These are phyloP conservation scores for Lasioglossum marginatum DNA, from an alignment of 2,888 invertebrate genomes.

Conservation along the genomic window DNA sequence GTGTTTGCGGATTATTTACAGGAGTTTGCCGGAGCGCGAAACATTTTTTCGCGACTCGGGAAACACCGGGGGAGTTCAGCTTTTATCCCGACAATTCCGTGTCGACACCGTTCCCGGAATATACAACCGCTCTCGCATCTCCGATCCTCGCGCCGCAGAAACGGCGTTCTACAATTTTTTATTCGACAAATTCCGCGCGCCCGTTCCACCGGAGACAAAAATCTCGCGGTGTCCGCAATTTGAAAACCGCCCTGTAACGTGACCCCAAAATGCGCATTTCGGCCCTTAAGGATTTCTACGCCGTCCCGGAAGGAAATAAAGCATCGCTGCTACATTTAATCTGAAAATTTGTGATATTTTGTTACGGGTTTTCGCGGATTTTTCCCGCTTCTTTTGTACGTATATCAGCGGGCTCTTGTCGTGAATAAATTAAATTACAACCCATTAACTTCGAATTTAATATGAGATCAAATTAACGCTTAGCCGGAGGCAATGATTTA, in stretches of 20 bases:
- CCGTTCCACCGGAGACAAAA: neutral
- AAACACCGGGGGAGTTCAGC: neutral
- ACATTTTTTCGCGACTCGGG: neutral
- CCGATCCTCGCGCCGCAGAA: neutral
- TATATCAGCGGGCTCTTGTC: neutral
- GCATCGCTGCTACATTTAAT: neutral
- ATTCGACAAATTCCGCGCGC: neutral
- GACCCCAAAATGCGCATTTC: neutral
- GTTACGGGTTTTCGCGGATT: neutral
- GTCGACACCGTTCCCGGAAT: neutral
- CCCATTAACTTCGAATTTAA: neutral
- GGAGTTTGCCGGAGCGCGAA: neutral
- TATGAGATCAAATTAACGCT: neutral
- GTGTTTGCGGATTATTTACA: constrained; percentile 10
- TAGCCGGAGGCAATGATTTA: neutral
- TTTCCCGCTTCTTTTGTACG: neutral
- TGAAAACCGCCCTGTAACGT: neutral
- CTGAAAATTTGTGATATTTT: neutral
- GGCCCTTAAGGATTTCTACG: neutral
- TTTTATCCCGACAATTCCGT: constrained; percentile 1
- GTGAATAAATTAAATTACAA: neutral
- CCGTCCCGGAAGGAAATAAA: neutral
- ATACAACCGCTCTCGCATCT: neutral
- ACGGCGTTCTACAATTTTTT: neutral
- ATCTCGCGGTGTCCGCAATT: neutral